phyloP scores from a whole-genome alignment of 2,797 vertebrate genomes.

The Catharus ustulatus region DNA sequence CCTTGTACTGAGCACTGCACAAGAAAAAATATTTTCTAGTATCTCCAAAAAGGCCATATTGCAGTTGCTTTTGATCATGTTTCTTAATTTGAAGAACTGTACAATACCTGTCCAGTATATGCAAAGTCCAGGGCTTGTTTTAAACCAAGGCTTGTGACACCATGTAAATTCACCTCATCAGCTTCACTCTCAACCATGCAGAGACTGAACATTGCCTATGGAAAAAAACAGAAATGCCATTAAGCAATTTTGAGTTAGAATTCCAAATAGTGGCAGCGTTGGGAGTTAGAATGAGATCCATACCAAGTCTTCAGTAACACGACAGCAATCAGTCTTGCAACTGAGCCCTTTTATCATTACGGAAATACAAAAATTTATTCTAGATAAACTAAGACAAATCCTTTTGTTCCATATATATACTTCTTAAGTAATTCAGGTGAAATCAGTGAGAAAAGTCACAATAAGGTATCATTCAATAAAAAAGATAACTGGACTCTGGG shows the following conservation, averaged over 20 bases:
- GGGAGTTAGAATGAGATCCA: background rate
- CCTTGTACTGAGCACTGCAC: background rate
- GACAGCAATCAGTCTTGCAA: background rate
- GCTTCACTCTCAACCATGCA: conserved; percentile 98
- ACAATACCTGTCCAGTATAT: conserved; percentile 94
- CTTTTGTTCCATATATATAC: background rate
- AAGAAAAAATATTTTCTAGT: background rate
- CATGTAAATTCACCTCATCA: conserved; percentile 92
- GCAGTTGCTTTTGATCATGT: background rate
- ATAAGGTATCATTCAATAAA: background rate
- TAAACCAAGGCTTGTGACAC: conserved; percentile 92
- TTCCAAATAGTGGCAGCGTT: background rate
- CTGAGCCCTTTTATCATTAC: background rate
- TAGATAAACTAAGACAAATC: background rate
- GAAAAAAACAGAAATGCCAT: conserved; percentile 33
- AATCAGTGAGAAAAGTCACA: background rate
- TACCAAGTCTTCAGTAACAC: background rate
- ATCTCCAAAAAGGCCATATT: background rate
- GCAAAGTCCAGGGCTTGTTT: conserved; percentile 96
- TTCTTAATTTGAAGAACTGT: background rate
- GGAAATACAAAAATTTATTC: background rate
- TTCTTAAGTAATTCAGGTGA: background rate
- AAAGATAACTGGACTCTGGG: background rate
- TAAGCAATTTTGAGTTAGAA: background rate
- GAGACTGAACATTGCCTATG: conserved; percentile 96